Base-by-base conservation (phyloP, 92 coral and sea anemone genomes). In the Siderastrea siderea region DNA sequence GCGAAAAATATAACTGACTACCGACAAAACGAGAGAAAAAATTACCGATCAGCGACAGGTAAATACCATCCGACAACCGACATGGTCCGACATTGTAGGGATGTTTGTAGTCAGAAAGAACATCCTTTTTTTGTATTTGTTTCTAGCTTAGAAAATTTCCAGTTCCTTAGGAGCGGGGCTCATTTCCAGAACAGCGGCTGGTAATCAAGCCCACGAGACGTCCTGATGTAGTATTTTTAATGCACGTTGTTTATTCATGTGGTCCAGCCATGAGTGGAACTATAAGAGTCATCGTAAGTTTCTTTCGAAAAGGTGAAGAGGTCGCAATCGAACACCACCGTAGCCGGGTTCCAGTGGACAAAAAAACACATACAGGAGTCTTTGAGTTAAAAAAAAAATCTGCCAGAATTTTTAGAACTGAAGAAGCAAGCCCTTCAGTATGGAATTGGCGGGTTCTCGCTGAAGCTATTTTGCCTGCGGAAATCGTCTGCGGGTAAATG, bases 381-480 rank as follows among this genome's bases (percentile, higher is more conserved):
- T 26, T 26, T 26, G 38, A 26, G 38, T 26, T 26, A 26, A 26
- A 26, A 26, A 26, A 26, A 26, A 26, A 26, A n/a, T n/a, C n/a
- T n/a, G n/a, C n/a, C 74, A 53, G 91, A 81, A 19, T 83, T 77
- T 77, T 79, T 89, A 62, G 90, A 90, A 69, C 65, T 84, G 19
- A 62, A 52, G 57, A 84, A 75, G 57, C 86, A 82, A 51, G 79
- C 68, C 19, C 50, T 19, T 46, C 81, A 83, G 61, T 89, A 68
- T 76, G 85, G 88, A 70, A 70, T 89, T 75, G 82, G 93, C 57
- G 52, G 85, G 38, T 89, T 89, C 84, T 43, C 71, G 44, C n/a
- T n/a, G n/a, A n/a, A n/a, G n/a, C n/a, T n/a, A n/a, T n/a, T n/a
- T n/a, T n/a, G 44, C 63, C 73, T 89, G 74, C 79, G 82, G 15